phyloP scores from a whole-genome alignment of 1,140 invertebrate genomes.

The Drosophila ambigua region DNA sequence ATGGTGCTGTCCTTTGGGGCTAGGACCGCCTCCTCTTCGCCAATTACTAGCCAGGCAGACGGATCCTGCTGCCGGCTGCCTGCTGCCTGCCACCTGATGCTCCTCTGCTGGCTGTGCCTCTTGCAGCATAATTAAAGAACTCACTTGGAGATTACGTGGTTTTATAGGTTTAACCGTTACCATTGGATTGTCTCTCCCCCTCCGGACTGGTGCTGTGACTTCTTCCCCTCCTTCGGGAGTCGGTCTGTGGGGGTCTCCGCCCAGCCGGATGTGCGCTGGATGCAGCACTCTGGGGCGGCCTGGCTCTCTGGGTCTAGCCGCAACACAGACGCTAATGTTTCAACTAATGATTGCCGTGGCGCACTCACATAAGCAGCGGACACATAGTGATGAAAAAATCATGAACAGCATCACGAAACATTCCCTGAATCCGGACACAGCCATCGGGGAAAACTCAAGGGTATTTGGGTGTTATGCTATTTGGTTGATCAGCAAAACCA shows the following conservation, averaged over 20 bases:
- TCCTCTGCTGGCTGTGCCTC: conserved; percentile 28
- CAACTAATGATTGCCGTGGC: conserved; percentile 46
- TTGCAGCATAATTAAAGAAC: conserved; percentile 81
- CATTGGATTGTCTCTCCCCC: conserved; percentile 39
- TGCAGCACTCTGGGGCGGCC: no score
- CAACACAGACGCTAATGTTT: conserved; percentile 52
- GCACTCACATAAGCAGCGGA: background rate
- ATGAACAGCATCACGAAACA: no score
- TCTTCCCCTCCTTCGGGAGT: conserved; percentile 8
- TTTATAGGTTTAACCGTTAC: conserved; percentile 69
- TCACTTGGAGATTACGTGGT: conserved; percentile 80
- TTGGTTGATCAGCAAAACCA: no score
- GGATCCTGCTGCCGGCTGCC: background rate
- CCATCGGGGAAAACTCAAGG: no score
- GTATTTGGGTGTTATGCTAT: no score
- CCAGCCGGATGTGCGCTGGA: no score
- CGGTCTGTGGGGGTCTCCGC: no score
- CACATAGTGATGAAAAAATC: conserved; percentile 7
- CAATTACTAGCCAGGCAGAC: no score
- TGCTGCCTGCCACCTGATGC: conserved; percentile 23
- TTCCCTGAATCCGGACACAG: no score
- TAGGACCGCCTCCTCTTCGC: conserved; percentile 10
- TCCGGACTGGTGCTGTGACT: background rate
- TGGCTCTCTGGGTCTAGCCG: conserved; percentile 16
- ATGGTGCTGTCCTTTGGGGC: conserved; percentile 5